Evolutionary conservation across 2,113 vertebrate species (phyloP).

Genomic region (Sarotherodon lohbergeri): DNA sequence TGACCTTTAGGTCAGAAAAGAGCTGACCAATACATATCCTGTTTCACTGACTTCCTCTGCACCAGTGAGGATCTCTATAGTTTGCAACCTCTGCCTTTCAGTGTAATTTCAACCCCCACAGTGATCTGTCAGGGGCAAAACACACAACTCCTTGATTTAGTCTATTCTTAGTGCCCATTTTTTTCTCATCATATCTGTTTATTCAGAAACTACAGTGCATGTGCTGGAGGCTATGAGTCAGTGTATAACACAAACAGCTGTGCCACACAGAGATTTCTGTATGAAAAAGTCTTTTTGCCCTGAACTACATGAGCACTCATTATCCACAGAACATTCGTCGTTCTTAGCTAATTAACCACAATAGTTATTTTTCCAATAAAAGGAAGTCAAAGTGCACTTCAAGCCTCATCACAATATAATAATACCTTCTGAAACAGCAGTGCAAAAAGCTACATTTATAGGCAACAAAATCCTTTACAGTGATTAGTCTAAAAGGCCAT

Average conservation of each 20-base stretch:
- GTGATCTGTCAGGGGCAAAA: slow-evolving; percentile 34
- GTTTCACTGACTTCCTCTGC: slow-evolving; percentile 65
- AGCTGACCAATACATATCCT: slow-evolving; percentile 68
- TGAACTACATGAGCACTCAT: neutral
- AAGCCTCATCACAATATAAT: neutral
- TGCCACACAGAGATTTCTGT: neutral
- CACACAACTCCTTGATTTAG: slow-evolving; percentile 7
- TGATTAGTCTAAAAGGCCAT: slow-evolving; percentile 4
- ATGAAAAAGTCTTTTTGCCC: neutral
- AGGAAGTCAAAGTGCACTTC: neutral
- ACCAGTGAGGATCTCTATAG: slow-evolving; percentile 9
- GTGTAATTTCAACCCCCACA: slow-evolving; percentile 60
- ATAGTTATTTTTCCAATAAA: neutral
- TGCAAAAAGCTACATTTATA: neutral
- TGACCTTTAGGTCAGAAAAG: slow-evolving; percentile 69
- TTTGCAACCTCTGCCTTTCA: slow-evolving; percentile 7
- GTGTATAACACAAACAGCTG: slow-evolving; percentile 36
- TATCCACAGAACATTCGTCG: neutral
- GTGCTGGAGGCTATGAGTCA: slow-evolving; percentile 19
- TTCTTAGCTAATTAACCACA: slow-evolving; percentile 3
- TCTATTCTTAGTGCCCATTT: slow-evolving; percentile 36
- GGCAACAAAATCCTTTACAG: neutral
- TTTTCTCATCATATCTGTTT: slow-evolving; percentile 14
- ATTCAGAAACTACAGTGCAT: slow-evolving; percentile 25
- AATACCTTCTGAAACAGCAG: neutral